phyloP scores from a whole-genome alignment of 2,888 invertebrate genomes.

The Pharmacophagus antenor region DNA sequence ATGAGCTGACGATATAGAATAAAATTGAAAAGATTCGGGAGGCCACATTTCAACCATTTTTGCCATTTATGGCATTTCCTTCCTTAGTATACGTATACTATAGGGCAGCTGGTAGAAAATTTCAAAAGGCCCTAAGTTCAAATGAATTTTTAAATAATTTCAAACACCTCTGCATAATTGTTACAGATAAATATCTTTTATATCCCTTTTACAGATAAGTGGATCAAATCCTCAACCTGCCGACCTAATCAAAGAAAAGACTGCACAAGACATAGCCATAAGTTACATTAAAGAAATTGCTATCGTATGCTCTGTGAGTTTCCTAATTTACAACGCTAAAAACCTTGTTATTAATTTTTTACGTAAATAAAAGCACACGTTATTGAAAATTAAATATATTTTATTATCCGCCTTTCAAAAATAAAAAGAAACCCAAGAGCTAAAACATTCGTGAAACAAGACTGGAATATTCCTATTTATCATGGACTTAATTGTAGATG shows the following conservation, averaged over 20 bases:
- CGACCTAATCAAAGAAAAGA: constrained; percentile 69
- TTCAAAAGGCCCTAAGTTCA: too few species aligned
- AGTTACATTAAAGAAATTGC: constrained; percentile 53
- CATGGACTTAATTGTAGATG: too few species aligned
- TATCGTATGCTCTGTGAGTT: constrained; percentile 52
- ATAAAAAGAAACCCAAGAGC: neutral
- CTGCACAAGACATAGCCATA: constrained; percentile 47
- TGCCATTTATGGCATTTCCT: too few species aligned
- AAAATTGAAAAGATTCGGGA: too few species aligned
- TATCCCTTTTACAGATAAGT: constrained; percentile 69
- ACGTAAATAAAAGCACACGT: constrained; percentile 50
- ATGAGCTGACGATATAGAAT: too few species aligned
- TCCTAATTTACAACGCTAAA: constrained; percentile 50
- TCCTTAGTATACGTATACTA: too few species aligned
- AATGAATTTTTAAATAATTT: too few species aligned
- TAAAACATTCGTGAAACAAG: too few species aligned
- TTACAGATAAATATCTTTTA: too few species aligned
- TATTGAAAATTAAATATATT: neutral
- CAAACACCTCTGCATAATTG: neutral
- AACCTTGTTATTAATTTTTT: constrained; percentile 45
- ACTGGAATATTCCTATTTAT: too few species aligned
- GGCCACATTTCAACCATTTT: too few species aligned
- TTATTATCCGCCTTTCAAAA: neutral
- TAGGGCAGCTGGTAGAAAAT: too few species aligned
- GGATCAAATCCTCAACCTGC: constrained; percentile 63